A percentile compares a stretch with the other conserved stretches of the same genome.
Evolutionary conservation across 2,888 invertebrate genomes (phyloP).

Genomic region (Deilephila porcellus): DNA sequence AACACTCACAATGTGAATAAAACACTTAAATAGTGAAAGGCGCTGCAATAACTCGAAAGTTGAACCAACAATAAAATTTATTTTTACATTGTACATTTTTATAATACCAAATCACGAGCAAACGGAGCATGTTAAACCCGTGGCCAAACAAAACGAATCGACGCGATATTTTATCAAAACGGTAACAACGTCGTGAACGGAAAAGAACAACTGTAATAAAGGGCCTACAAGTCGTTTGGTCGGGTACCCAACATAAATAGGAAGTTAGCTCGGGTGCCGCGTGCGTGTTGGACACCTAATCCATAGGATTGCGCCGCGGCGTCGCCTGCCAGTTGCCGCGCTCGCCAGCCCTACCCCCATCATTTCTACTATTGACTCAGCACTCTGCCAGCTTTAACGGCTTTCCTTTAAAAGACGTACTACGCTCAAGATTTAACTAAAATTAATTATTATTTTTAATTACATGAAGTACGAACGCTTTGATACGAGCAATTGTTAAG

Average conservation of each 20-base stretch:
- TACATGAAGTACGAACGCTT: slow-evolving; percentile 29
- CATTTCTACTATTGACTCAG: slow-evolving; percentile 73
- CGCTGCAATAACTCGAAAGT: slow-evolving; percentile 5
- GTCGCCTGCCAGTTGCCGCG: slow-evolving; percentile 53
- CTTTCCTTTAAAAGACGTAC: neutral
- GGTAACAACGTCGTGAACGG: slow-evolving; percentile 75
- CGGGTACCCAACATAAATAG: slow-evolving; percentile 78
- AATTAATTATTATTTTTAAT: slow-evolving; percentile 32
- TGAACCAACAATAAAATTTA: slow-evolving; percentile 12
- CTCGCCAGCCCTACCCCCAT: slow-evolving; percentile 55
- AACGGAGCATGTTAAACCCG: slow-evolving; percentile 50
- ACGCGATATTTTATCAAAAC: slow-evolving; percentile 73
- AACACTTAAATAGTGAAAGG: slow-evolving; percentile 9
- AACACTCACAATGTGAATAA: slow-evolving; percentile 30
- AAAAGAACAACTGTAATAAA: slow-evolving; percentile 84
- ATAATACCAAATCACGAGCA: slow-evolving; percentile 22
- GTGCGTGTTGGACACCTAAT: slow-evolving; percentile 80
- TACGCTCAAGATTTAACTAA: neutral
- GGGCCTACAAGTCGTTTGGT: slow-evolving; percentile 83
- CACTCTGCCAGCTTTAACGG: slow-evolving; percentile 35
- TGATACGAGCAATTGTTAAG: slow-evolving; percentile 59
- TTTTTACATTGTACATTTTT: slow-evolving; percentile 7
- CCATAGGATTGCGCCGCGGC: slow-evolving; percentile 70
- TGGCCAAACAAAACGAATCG: slow-evolving; percentile 64
- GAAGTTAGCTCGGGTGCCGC: slow-evolving; percentile 61